phyloP scores from a whole-genome alignment of 35 echinoderm and acorn worm species.

The Amphiura filiformis region DNA sequence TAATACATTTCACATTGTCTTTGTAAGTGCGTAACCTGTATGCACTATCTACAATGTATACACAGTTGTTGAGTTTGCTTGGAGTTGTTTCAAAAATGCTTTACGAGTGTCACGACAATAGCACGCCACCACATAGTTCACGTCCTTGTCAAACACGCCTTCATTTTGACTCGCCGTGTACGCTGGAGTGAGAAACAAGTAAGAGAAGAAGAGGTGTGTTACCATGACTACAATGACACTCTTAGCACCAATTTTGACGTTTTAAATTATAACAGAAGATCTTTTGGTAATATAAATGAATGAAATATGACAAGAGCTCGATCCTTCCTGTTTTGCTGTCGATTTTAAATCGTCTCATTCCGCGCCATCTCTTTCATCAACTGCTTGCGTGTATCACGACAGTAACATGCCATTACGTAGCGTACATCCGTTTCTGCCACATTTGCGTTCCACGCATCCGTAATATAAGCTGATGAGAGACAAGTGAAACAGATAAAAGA shows the following conservation, averaged over 20 bases:
- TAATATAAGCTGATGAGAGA: not conserved
- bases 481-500: conserved; percentile 1
- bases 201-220: not conserved
- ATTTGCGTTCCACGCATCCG: not conserved
- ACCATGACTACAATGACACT: not conserved
- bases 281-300: too few species aligned
- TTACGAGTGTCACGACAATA: not conserved
- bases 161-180: not conserved
- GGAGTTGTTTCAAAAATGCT: not conserved
- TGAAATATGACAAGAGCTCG: too few species aligned
- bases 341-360: too few species aligned
- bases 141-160: not conserved
- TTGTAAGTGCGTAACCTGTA: too few species aligned
- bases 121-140: not conserved
- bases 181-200: not conserved
- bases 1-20: too few species aligned
- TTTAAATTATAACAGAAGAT: too few species aligned
- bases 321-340: too few species aligned
- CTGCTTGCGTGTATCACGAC: not conserved
- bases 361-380: not conserved
- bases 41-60: too few species aligned
- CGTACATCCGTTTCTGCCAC: not conserved
- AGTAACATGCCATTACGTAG: not conserved
- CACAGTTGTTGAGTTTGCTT: too few species aligned
- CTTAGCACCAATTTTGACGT: too few species aligned